Evolutionary conservation across 1,140 invertebrate species (phyloP).

Genomic region (Caenorhabditis remanei): DNA sequence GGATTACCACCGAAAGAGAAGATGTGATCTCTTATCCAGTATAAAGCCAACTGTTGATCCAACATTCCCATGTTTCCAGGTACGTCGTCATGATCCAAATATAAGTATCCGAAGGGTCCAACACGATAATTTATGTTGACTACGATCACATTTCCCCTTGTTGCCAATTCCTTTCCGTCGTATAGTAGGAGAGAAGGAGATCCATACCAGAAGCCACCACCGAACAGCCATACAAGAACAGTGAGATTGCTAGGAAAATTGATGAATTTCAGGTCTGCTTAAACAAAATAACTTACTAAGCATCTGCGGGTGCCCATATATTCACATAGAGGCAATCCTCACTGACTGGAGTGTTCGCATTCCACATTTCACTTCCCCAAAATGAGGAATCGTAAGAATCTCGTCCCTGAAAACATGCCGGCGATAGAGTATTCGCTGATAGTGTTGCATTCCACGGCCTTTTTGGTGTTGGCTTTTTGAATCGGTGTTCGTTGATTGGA

Average conservation of each 20-base stretch:
- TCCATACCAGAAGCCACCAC: constrained; percentile 76
- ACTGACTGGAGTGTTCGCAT: constrained; percentile 74
- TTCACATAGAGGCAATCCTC: constrained; percentile 78
- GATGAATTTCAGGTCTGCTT: constrained; percentile 22
- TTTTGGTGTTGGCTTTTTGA: constrained; percentile 72
- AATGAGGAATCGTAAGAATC: constrained; percentile 76
- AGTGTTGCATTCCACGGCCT: constrained; percentile 74
- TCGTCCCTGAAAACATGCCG: constrained; percentile 74
- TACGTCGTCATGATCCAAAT: constrained; percentile 82
- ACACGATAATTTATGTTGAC: constrained; percentile 77
- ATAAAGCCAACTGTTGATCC: constrained; percentile 86
- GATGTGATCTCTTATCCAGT: constrained; percentile 95
- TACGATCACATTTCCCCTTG: constrained; percentile 75
- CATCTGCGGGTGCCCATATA: constrained; percentile 75
- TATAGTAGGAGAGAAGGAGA: constrained; percentile 75
- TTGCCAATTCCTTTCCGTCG: constrained; percentile 75
- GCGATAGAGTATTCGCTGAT: constrained; percentile 71
- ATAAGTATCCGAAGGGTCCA: constrained; percentile 77
- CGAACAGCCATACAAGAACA: constrained; percentile 78
- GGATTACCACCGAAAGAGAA: constrained; percentile 92
- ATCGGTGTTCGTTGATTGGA: constrained; percentile 72
- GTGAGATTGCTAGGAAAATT: constrained; percentile 73
- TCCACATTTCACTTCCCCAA: constrained; percentile 79
- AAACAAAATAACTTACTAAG: constrained; percentile 52
- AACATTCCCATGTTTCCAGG: constrained; percentile 94